phyloP scores from a whole-genome alignment of 2,888 invertebrate genomes.

The Tetheella fluctuosa region DNA sequence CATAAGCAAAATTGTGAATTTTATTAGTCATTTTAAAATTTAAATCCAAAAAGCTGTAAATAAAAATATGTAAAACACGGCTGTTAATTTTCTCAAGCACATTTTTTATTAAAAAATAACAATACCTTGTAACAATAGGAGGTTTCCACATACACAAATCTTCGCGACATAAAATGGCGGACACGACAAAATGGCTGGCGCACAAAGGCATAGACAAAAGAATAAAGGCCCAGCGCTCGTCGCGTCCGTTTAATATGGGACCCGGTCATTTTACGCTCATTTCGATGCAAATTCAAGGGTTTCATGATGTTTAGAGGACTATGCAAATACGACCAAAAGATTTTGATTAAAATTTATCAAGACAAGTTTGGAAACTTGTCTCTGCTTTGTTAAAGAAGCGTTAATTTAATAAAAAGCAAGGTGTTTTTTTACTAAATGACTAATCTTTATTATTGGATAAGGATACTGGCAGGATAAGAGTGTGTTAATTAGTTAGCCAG shows the following conservation, averaged over 20 bases:
- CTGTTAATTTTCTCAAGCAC: constrained; percentile 11
- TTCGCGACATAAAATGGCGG: constrained; percentile 62
- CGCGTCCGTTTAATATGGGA: constrained; percentile 70
- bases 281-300: constrained; percentile 80
- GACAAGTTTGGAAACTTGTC: constrained; percentile 30
- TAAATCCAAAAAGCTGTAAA: background rate
- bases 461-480: too few species aligned
- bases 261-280: constrained; percentile 77
- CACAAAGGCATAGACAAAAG: constrained; percentile 72
- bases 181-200: constrained; percentile 53
- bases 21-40: too few species aligned
- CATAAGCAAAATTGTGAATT: too few species aligned
- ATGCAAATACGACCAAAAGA: constrained; percentile 74
- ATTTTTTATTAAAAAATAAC: constrained; percentile 13
- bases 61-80: constrained; percentile 10
- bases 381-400: constrained; percentile 21
- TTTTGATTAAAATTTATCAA: constrained; percentile 79
- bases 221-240: constrained; percentile 65
- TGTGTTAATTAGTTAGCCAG: too few species aligned
- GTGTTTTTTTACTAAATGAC: too few species aligned
- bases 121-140: constrained; percentile 39
- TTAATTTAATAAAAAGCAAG: background rate
- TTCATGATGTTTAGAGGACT: constrained; percentile 71
- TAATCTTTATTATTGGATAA: too few species aligned
- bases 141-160: constrained; percentile 61